phyloP scores from a whole-genome alignment of 2,797 vertebrate genomes.

The Carduelis carduelis region DNA sequence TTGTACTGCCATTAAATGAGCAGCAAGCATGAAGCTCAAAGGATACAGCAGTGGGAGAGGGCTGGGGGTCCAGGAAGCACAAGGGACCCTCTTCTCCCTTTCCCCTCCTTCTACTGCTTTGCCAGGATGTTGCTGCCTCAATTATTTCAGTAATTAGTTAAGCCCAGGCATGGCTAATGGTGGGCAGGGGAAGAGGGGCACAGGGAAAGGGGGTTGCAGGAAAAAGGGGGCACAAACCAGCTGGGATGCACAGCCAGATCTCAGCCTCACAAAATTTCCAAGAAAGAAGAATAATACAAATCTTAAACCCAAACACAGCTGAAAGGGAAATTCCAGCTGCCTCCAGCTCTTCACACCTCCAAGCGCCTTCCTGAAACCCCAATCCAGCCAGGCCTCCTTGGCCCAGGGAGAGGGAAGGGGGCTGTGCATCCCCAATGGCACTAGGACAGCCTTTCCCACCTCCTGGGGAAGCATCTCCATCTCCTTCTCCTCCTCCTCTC shows the following conservation, averaged over 20 bases:
- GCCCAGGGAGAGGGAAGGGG: neutral
- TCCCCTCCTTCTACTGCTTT: neutral
- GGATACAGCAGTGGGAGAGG: rapidly evolving
- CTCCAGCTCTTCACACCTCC: neutral
- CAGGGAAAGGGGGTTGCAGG: neutral
- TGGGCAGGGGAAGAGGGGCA: neutral
- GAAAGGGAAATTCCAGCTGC: neutral
- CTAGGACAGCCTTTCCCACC: neutral
- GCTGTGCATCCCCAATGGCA: rapidly evolving
- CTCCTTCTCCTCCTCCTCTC: neutral
- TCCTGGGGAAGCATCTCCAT: neutral
- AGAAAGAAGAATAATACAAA: neutral
- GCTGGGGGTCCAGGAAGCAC: too few species aligned
- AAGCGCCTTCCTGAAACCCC: neutral
- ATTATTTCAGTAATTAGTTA: neutral
- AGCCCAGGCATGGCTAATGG: neutral
- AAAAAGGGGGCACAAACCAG: neutral
- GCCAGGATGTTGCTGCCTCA: neutral
- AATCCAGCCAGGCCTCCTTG: neutral
- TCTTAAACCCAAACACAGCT: neutral
- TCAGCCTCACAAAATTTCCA: rapidly evolving
- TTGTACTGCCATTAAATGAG: neutral
- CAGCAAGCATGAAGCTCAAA: rapidly evolving
- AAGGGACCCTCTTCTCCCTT: neutral
- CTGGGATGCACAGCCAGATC: neutral